Conservation (phyloP, 2,113 vertebrate genomes). For the Verasper variegatus region DNA sequence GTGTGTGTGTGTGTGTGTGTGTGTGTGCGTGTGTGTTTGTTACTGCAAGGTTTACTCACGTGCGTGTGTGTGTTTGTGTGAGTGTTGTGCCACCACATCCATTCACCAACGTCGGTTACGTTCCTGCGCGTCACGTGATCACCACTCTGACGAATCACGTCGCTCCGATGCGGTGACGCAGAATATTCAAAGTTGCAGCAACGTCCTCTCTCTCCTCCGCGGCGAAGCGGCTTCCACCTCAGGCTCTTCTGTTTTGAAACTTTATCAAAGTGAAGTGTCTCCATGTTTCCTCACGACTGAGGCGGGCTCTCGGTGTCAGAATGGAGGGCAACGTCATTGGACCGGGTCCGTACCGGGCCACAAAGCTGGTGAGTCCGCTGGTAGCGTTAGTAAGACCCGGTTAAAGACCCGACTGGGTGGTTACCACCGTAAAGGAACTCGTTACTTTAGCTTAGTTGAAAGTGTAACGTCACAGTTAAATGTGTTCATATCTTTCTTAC, state of each 20-base stretch:
- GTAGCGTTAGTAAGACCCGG: background rate
- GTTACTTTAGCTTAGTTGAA: too few relatives aligned
- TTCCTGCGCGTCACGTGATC: slow-evolving; percentile 54
- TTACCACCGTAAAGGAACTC: too few relatives aligned
- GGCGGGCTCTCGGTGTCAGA: background rate
- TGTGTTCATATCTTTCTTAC: too few relatives aligned
- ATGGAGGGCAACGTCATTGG: slow-evolving; percentile 75
- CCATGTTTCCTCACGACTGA: slow-evolving; percentile 43
- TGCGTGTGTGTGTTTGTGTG: background rate
- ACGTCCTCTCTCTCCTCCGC: background rate
- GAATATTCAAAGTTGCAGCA: slow-evolving; percentile 71
- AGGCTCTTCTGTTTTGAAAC: background rate
- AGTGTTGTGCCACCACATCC: background rate
- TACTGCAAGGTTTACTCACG: too few relatives aligned
- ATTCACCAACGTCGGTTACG: background rate
- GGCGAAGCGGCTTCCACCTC: too few relatives aligned
- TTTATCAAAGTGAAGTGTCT: background rate
- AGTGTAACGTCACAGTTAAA: too few relatives aligned
- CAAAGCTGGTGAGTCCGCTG: slow-evolving; percentile 72
- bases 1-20: too few relatives aligned
- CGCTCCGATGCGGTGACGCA: slow-evolving; percentile 46
- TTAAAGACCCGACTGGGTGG: background rate
- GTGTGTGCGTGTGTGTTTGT: too few relatives aligned
- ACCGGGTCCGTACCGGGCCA: slow-evolving; percentile 74
- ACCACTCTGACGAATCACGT: slow-evolving; percentile 53